These are phyloP conservation scores for Gallinago undulata DNA, from an alignment of 2,113 vertebrate genomes.

Conservation along the genomic window DNA sequence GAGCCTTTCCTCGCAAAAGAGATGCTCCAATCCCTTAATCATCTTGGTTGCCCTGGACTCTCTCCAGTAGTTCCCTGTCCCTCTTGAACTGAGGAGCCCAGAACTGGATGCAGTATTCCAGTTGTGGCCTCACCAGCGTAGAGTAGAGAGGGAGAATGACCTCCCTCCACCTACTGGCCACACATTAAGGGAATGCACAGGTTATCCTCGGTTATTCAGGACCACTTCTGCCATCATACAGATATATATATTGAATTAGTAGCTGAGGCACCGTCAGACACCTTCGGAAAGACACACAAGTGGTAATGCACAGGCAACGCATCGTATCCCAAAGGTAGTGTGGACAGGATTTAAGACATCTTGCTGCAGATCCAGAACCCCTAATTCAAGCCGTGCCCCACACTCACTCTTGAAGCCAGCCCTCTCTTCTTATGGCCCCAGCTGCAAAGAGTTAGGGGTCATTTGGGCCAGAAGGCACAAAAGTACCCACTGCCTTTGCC, in stretches of 20 bases:
- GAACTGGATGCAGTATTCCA: too few species aligned
- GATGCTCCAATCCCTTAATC: too few species aligned
- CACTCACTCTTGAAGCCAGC: background rate
- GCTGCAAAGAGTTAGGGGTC: background rate
- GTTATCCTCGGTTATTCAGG: background rate
- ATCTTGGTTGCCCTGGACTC: too few species aligned
- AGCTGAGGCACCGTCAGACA: background rate
- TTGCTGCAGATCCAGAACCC: background rate
- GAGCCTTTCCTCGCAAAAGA: too few species aligned
- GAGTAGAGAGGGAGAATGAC: too few species aligned
- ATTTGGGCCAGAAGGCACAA: background rate
- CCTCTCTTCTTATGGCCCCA: background rate
- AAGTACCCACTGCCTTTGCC: background rate
- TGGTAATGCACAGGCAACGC: background rate
- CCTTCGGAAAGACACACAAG: background rate
- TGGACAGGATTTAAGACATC: background rate
- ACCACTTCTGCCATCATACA: background rate
- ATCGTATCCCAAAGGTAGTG: background rate
- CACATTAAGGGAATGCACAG: background rate
- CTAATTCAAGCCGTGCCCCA: background rate
- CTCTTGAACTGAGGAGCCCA: too few species aligned
- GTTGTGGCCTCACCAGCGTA: too few species aligned
- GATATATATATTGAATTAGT: background rate
- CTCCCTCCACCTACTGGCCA: too few species aligned
- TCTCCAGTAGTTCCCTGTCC: too few species aligned